Base-by-base conservation (phyloP, 2,113 vertebrate genomes). In the Martes martes region DNA sequence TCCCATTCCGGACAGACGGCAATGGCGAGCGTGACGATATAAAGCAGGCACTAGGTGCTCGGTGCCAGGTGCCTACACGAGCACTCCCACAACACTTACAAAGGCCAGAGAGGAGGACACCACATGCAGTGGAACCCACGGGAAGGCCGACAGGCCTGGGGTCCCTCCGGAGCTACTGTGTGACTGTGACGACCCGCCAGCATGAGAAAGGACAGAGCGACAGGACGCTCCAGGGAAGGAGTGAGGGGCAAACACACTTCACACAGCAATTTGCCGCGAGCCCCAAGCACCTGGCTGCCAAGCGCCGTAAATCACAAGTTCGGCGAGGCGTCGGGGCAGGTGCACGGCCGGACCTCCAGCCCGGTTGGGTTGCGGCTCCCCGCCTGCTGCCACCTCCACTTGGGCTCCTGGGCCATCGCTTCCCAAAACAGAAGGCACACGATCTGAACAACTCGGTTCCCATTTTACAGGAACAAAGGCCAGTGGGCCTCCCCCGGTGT, bases 221-320 rank as follows among this genome's bases (percentile, higher is more conserved):
- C 65, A 28, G 36, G 45, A 61, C 15, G 47, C 28, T 7, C 19
- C 0, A 7, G 36, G 39, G 52, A 39, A 55, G 73, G 11, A 59
- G 59, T 39, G 10, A 79, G 76, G 94, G 84, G 26, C 45, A 88
- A 80, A 69, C 71, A 57, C 83, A 89, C 55, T 69, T 97, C 76
- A 91, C 16, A 1, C 0, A 0, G 28, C 82, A 21, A 31, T 78
- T 91, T 85, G 57, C 52, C 4, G 6, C 6, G 0, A 93, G 63
- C 93, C 69, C 76, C 26, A 3, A 14, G 42, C 82, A 1, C 65
- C 18, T 3, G 42, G 39, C 42, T 0, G 24, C n/a, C 11, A 10
- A 7, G 79, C 14, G 0, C 96, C 28, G 82, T 67, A 55, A 94
- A 97, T 98, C 97, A 94, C 63, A 39, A 65, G 21, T 55, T 2